Base-by-base conservation (phyloP, 2,888 invertebrate genomes). In the Cataglyphis rosenhaueri region DNA sequence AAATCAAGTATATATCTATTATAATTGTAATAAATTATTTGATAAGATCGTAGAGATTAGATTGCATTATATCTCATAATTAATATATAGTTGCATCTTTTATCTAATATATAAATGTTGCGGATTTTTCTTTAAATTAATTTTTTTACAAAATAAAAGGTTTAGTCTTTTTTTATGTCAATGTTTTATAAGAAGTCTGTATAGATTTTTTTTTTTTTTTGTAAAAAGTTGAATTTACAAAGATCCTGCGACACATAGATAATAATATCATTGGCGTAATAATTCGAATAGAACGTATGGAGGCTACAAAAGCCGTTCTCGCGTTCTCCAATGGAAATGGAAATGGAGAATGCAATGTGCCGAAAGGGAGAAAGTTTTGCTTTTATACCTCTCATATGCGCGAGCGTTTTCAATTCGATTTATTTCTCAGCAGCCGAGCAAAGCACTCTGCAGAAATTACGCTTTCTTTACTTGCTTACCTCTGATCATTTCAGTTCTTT, bases 21-120 rank as follows among this genome's bases (percentile, higher is more conserved):
- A 38, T 25, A 41, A 41, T 1, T 41, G 57, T 18, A 25, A 57
- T 59, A 59, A 71, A 71, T 59, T 59, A 59, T 57, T 44, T 44
- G 15, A 15, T 44, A 44, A 44, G 12, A 44, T 44, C 44, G 44
- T 44, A 29, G 29, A 44, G 18, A 48, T 48, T 44, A 15, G 4
- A 15, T 15, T 44, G 3, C 44, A 15, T 44, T 48, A 48, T 18
- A 48, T 48, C 15, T 48, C 5, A 15, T 32, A 70, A 55, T 55
- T 70, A 52, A 15, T 5, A 70, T 61, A 9, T 32, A 62, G n/a
- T 62, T 62, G 5, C 18, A 62, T 35, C n/a, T 18, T 59, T 38
- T 71, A 29, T 29, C 29, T 29, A 29, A 9, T 35, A 35, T 35
- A 21, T 48, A 48, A 4, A 48, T 48, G 4, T 15, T 3, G 15